Evolutionary conservation across 1,140 invertebrate species (phyloP).

Genomic region (Campodea augens): DNA sequence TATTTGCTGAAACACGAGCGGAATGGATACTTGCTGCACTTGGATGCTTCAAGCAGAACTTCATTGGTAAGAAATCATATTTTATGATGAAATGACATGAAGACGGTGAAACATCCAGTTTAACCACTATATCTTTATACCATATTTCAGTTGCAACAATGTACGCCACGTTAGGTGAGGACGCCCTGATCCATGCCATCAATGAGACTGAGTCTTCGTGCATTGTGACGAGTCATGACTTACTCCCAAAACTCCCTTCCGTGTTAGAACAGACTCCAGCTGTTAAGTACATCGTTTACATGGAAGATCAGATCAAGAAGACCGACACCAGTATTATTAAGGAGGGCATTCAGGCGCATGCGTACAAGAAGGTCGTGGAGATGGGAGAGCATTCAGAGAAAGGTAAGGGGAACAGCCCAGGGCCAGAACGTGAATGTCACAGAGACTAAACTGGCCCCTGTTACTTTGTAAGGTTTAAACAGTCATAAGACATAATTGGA

Average conservation of each 20-base stretch:
- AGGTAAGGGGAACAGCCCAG: too few relatives aligned
- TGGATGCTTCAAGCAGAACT: slow-evolving; percentile 83
- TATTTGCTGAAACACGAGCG: slow-evolving; percentile 90
- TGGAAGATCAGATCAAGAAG: slow-evolving; percentile 62
- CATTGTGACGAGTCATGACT: slow-evolving; percentile 72
- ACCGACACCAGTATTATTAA: slow-evolving; percentile 46
- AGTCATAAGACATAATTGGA: too few relatives aligned
- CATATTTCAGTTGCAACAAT: slow-evolving; percentile 83
- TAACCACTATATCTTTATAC: too few relatives aligned
- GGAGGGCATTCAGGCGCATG: slow-evolving; percentile 39
- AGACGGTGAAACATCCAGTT: too few relatives aligned
- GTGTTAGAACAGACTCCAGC: slow-evolving; percentile 43
- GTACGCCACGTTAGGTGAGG: slow-evolving; percentile 90
- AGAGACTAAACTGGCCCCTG: too few relatives aligned
- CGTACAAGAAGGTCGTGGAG: slow-evolving; percentile 36
- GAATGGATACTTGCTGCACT: slow-evolving; percentile 95
- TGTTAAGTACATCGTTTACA: slow-evolving; percentile 64
- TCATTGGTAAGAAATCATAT: too few relatives aligned
- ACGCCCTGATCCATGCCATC: slow-evolving; percentile 85
- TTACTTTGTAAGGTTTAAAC: too few relatives aligned
- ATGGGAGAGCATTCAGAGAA: slow-evolving; percentile 24
- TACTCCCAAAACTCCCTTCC: slow-evolving; percentile 71
- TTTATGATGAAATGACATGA: too few relatives aligned
- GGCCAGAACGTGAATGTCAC: too few relatives aligned
- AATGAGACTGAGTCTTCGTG: slow-evolving; percentile 88